A percentile compares a stretch with the other conserved stretches of the same genome.
phyloP scores from a whole-genome alignment of 2,113 vertebrate species.

The Oophaga pumilio region DNA sequence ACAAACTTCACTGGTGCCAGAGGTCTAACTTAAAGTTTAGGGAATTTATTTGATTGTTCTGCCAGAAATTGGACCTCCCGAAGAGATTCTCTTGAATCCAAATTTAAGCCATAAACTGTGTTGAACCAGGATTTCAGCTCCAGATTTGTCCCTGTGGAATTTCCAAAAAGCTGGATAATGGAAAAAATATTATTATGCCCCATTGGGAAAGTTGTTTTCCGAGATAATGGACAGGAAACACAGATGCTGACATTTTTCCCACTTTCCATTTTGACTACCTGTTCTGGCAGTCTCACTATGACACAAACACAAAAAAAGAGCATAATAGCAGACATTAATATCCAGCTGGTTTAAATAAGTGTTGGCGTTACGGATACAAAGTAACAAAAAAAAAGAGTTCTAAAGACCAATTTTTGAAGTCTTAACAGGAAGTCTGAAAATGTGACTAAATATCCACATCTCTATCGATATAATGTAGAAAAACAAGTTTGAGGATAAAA shows the following conservation, averaged over 20 bases:
- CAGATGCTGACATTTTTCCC: constrained; percentile 74
- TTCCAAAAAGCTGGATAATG: constrained; percentile 77
- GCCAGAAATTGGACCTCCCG: constrained; percentile 73
- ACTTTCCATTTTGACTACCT: constrained; percentile 79
- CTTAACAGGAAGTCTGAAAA: constrained; percentile 64
- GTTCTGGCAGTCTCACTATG: constrained; percentile 74
- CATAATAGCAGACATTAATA: constrained; percentile 62
- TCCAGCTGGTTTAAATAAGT: constrained; percentile 75
- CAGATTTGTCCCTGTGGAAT: constrained; percentile 81
- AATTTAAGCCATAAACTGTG: constrained; percentile 88
- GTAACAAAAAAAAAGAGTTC: constrained; percentile 58
- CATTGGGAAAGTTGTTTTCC: constrained; percentile 87
- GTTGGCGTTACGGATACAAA: constrained; percentile 68
- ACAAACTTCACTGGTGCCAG: neutral
- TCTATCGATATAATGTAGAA: constrained; percentile 40
- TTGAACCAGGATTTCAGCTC: constrained; percentile 77
- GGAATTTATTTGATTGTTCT: constrained; percentile 72
- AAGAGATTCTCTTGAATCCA: constrained; percentile 69
- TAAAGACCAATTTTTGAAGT: constrained; percentile 59
- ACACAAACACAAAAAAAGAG: constrained; percentile 48
- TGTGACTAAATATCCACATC: constrained; percentile 54
- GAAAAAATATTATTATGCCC: constrained; percentile 80
- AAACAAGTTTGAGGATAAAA: constrained; percentile 47
- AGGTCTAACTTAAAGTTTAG: constrained; percentile 71
- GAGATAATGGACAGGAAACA: constrained; percentile 67